Evolutionary conservation across 2,888 invertebrate species (phyloP).

Genomic region (Plebejus melissa): DNA sequence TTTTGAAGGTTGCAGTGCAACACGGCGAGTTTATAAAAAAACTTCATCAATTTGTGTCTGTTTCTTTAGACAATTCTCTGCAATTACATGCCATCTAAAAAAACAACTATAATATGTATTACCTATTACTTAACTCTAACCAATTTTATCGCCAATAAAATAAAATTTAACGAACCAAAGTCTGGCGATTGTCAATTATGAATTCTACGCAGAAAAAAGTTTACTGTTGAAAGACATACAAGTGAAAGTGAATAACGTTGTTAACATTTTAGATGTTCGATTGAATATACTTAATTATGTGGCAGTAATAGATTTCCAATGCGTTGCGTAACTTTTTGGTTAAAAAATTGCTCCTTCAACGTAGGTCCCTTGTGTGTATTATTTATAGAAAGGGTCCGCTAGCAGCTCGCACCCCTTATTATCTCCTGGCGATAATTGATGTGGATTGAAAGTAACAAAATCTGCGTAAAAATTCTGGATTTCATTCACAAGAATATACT

Average conservation of each 20-base stretch:
- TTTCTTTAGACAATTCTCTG: background rate
- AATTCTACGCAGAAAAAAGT: slow-evolving; percentile 21
- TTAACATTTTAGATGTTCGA: slow-evolving; percentile 1
- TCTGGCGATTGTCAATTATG: slow-evolving; percentile 11
- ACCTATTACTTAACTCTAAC: background rate
- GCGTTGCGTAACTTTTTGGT: slow-evolving; percentile 3
- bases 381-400: background rate
- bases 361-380: background rate
- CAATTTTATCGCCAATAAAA: background rate
- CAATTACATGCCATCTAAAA: background rate
- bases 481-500: background rate
- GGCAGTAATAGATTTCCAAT: slow-evolving; percentile 8
- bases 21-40: background rate
- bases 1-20: background rate
- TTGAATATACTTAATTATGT: slow-evolving; percentile 22
- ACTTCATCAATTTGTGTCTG: background rate
- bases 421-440: background rate
- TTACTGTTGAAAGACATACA: background rate
- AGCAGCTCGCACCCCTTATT: background rate
- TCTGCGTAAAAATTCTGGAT: background rate
- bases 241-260: slow-evolving; percentile 20
- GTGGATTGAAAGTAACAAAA: background rate
- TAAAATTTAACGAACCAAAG: background rate
- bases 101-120: background rate
- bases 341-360: background rate